These are phyloP conservation scores for Hyposoter didymator DNA, from an alignment of 2,888 invertebrate genomes.

Conservation along the genomic window DNA sequence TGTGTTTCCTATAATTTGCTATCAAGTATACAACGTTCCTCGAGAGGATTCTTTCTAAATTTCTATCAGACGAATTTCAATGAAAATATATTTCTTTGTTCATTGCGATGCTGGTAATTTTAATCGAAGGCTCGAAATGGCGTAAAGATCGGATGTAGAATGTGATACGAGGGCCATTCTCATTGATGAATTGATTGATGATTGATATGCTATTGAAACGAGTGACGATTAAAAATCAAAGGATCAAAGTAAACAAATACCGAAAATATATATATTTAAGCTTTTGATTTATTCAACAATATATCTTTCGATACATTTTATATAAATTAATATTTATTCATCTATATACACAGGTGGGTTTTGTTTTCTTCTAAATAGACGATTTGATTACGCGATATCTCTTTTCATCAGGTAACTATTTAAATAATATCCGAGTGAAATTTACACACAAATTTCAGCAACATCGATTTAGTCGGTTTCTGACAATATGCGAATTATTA, in stretches of 20 bases:
- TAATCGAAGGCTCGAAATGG: not conserved
- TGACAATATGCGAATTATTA: slow-evolving; percentile 16
- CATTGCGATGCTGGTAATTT: not conserved
- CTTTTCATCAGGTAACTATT: slow-evolving; percentile 44
- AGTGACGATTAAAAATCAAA: not conserved
- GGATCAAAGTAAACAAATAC: not conserved
- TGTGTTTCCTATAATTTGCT: not conserved
- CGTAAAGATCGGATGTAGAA: not conserved
- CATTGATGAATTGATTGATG: not conserved
- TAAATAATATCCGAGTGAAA: slow-evolving; percentile 28
- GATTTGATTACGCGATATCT: slow-evolving; percentile 44
- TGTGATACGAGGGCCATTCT: not conserved
- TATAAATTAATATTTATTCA: slow-evolving; percentile 52
- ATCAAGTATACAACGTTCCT: not conserved
- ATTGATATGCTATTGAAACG: not conserved
- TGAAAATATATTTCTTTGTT: not conserved
- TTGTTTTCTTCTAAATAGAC: slow-evolving; percentile 43
- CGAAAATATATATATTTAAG: slow-evolving; percentile 5
- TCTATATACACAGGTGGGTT: slow-evolving; percentile 61
- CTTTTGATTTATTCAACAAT: slow-evolving; percentile 21
- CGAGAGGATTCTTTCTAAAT: not conserved
- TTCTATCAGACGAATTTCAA: not conserved
- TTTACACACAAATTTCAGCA: slow-evolving; percentile 5
- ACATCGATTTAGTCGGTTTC: slow-evolving; percentile 49
- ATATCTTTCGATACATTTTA: slow-evolving; percentile 15